These are phyloP conservation scores for Heliangelus exortis DNA, from an alignment of 2,797 vertebrate species.

Conservation along the genomic window DNA sequence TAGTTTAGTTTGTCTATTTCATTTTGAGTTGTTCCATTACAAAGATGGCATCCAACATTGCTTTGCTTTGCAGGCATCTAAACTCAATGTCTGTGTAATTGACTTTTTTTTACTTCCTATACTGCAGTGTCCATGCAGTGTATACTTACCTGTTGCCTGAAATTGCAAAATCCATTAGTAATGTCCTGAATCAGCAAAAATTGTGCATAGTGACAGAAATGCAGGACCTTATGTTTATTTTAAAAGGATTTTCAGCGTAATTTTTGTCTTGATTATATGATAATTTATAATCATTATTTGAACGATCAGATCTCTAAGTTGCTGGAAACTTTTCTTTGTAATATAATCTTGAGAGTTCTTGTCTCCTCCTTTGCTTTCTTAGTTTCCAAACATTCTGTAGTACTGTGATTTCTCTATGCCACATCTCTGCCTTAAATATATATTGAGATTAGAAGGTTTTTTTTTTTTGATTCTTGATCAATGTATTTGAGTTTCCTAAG, in stretches of 20 bases:
- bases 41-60: background rate
- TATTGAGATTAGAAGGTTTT: background rate
- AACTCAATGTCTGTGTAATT: background rate
- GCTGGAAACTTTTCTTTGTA: background rate
- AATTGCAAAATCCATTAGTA: background rate
- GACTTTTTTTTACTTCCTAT: background rate
- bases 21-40: background rate
- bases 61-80: background rate
- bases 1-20: background rate
- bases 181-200: background rate
- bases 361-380: background rate
- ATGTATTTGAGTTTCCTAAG: background rate
- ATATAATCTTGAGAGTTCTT: background rate
- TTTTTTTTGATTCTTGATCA: background rate
- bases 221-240: background rate
- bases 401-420: background rate
- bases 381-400: background rate
- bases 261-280: background rate
- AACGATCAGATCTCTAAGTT: background rate
- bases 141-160: background rate
- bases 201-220: background rate
- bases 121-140: background rate
- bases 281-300: background rate
- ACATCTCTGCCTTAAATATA: background rate
- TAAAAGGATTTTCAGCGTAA: background rate